Evolutionary conservation across 2,797 vertebrate genomes (phyloP).

Genomic region (Arrhamphus sclerolepis): DNA sequence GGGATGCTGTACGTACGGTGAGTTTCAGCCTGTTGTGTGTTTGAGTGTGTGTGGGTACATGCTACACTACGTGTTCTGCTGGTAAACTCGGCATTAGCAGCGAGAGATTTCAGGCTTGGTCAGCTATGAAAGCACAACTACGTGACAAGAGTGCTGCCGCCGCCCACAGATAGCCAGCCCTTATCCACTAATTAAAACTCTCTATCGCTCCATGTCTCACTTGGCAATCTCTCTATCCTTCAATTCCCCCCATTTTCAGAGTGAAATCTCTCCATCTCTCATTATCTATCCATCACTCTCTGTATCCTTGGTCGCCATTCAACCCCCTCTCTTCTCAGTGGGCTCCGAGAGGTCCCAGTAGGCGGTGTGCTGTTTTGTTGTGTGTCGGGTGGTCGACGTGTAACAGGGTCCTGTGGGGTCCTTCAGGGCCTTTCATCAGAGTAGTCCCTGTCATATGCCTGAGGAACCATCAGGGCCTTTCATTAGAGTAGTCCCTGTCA

Average conservation of each 20-base stretch:
- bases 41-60: slow-evolving; percentile 17
- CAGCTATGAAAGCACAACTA: slow-evolving; percentile 78
- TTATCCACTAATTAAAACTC: slow-evolving; percentile 79
- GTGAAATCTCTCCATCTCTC: slow-evolving; percentile 68
- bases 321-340: slow-evolving; percentile 19
- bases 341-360: slow-evolving; percentile 33
- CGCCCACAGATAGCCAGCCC: slow-evolving; percentile 67
- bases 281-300: slow-evolving; percentile 64
- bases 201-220: slow-evolving; percentile 73
- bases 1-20: slow-evolving; percentile 21
- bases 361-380: slow-evolving; percentile 59
- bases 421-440: slow-evolving; percentile 53
- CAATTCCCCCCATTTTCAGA: slow-evolving; percentile 58
- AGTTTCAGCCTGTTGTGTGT: slow-evolving; percentile 25
- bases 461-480: slow-evolving; percentile 54
- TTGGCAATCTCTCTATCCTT: slow-evolving; percentile 71
- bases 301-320: slow-evolving; percentile 46
- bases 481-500: slow-evolving; percentile 63
- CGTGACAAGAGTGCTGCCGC: slow-evolving; percentile 61
- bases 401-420: slow-evolving; percentile 67
- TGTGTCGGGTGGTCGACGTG: slow-evolving; percentile 59
- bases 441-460: slow-evolving; percentile 68
- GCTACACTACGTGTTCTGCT: slow-evolving; percentile 53
- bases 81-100: slow-evolving; percentile 66
- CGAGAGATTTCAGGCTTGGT: slow-evolving; percentile 76